Evolutionary conservation across 2,888 invertebrate species (phyloP).

Genomic region (Plutella xylostella): DNA sequence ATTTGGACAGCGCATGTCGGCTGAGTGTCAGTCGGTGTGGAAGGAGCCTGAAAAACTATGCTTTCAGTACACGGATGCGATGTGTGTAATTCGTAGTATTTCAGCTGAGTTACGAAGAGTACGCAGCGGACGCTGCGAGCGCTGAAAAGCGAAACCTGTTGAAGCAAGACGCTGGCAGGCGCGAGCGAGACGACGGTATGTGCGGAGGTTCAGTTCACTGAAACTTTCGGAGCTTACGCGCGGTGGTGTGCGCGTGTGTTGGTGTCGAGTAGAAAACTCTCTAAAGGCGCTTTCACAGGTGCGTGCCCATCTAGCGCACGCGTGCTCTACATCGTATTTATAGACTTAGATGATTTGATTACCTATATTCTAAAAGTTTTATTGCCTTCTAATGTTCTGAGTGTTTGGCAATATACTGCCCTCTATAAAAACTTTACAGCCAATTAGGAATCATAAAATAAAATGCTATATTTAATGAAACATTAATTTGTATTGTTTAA

Average conservation of each 20-base stretch:
- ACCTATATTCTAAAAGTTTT: too few relatives aligned
- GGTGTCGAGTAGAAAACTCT: slow-evolving; percentile 67
- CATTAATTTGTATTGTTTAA: too few relatives aligned
- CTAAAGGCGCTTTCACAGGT: slow-evolving; percentile 57
- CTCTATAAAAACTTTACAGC: too few relatives aligned
- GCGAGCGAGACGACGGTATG: slow-evolving; percentile 35
- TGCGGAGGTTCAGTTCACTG: slow-evolving; percentile 28
- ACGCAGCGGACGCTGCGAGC: slow-evolving; percentile 59
- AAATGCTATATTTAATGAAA: too few relatives aligned
- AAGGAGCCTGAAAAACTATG: slow-evolving; percentile 63
- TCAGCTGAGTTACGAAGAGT: slow-evolving; percentile 64
- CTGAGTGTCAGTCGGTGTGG: slow-evolving; percentile 54
- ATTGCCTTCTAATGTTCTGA: too few relatives aligned
- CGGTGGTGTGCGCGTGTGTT: slow-evolving; percentile 57
- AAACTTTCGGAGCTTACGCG: slow-evolving; percentile 62
- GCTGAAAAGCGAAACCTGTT: slow-evolving; percentile 69
- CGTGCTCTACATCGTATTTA: too few relatives aligned
- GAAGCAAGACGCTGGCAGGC: slow-evolving; percentile 58
- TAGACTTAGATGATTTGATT: too few relatives aligned
- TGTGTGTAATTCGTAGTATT: slow-evolving; percentile 60
- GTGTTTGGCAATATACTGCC: too few relatives aligned
- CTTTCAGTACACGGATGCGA: slow-evolving; percentile 55
- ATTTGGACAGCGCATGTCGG: slow-evolving; percentile 35
- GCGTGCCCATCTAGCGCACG: too few relatives aligned
- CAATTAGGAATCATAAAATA: too few relatives aligned